These are phyloP conservation scores for Channa striata DNA, from an alignment of 2,797 vertebrate species.

Conservation along the genomic window DNA sequence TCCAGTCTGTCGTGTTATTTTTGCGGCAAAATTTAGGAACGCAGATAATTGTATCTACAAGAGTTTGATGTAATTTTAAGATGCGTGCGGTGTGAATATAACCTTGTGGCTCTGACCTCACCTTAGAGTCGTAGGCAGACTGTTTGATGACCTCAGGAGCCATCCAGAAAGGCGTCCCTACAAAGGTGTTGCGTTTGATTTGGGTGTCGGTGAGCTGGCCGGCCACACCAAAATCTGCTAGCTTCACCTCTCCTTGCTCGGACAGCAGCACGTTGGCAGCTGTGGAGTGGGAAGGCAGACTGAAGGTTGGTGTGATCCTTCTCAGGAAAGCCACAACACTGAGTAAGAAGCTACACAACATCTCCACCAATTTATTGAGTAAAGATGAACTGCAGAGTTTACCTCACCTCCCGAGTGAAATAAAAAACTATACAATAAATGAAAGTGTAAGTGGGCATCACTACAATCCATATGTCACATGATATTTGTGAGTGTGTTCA, in stretches of 20 bases:
- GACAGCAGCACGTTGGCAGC: slow-evolving; percentile 94
- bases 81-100: neutral
- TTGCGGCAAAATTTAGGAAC: too few species aligned
- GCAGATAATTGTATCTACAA: too few species aligned
- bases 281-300: slow-evolving; percentile 31
- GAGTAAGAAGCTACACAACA: neutral
- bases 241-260: slow-evolving; percentile 97
- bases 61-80: too few species aligned
- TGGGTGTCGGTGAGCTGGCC: slow-evolving; percentile 98
- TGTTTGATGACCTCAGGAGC: slow-evolving; percentile 99
- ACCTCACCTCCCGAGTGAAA: slow-evolving; percentile 29
- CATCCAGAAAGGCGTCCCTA: slow-evolving; percentile 99
- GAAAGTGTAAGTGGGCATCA: slow-evolving; percentile 39
- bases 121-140: slow-evolving; percentile 98
- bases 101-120: slow-evolving; percentile 54
- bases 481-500: slow-evolving; percentile 46
- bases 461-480: slow-evolving; percentile 52
- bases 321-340: neutral
- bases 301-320: neutral
- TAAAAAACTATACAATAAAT: slow-evolving; percentile 35
- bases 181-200: slow-evolving; percentile 98
- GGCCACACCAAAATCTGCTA: slow-evolving; percentile 97
- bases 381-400: neutral
- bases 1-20: too few species aligned
- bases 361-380: slow-evolving; percentile 41